A percentile compares a stretch with the other conserved stretches of the same genome.
phyloP scores from a whole-genome alignment of 2,888 invertebrate species.

The Ochlodes sylvanus region DNA sequence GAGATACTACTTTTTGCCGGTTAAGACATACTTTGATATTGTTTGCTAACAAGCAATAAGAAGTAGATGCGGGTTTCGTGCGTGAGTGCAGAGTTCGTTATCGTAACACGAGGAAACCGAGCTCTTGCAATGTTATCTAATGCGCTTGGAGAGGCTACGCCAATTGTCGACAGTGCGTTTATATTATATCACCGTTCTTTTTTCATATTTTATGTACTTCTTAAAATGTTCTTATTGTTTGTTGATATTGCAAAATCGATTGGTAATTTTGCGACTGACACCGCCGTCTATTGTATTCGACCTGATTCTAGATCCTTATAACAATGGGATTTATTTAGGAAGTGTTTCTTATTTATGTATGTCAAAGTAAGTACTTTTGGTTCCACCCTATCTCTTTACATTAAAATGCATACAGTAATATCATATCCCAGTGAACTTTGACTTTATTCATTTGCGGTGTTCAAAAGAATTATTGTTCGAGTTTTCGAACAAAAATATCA shows the following conservation, averaged over 20 bases:
- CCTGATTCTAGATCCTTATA: not conserved
- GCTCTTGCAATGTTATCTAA: conserved; percentile 70
- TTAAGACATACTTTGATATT: conserved; percentile 54
- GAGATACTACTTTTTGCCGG: conserved; percentile 45
- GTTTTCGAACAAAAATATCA: too few species aligned
- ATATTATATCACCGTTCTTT: conserved; percentile 49
- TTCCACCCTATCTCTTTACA: too few species aligned
- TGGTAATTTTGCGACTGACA: conserved; percentile 5
- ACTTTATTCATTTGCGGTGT: too few species aligned
- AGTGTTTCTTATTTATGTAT: too few species aligned
- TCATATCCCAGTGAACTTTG: too few species aligned
- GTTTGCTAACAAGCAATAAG: conserved; percentile 55
- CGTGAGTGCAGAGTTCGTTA: conserved; percentile 60
- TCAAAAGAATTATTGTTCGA: too few species aligned
- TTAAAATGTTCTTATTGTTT: conserved; percentile 33
- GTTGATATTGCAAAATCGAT: conserved; percentile 40
- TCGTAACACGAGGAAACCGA: conserved; percentile 73
- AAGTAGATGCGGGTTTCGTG: conserved; percentile 49
- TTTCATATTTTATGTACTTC: conserved; percentile 10
- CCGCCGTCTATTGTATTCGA: not conserved
- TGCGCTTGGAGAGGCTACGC: conserved; percentile 44
- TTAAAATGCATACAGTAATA: too few species aligned
- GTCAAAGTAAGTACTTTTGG: too few species aligned
- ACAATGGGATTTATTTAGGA: not conserved
- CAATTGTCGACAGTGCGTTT: conserved; percentile 28